phyloP scores from a whole-genome alignment of 2,888 invertebrate species.

The Falcaria lacertinaria region DNA sequence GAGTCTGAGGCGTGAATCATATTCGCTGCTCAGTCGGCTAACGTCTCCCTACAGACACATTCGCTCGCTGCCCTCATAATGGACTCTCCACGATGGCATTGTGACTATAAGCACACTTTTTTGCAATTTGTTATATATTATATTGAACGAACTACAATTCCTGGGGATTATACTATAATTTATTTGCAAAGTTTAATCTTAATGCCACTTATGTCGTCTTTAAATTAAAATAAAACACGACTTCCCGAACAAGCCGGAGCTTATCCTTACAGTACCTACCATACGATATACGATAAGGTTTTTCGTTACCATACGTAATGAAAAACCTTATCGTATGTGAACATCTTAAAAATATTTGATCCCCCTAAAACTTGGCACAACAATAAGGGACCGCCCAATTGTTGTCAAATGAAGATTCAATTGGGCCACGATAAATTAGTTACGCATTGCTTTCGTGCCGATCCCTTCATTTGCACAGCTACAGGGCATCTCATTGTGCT shows the following conservation, averaged over 20 bases:
- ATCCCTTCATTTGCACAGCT: slow-evolving; percentile 62
- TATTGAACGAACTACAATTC: not conserved
- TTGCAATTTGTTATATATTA: not conserved
- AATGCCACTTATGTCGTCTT: too few relatives aligned
- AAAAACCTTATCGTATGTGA: too few relatives aligned
- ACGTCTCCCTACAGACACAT: slow-evolving; percentile 54
- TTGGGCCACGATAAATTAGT: slow-evolving; percentile 61
- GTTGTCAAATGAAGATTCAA: slow-evolving; percentile 77
- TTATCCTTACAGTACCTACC: too few relatives aligned
- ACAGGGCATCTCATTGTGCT: slow-evolving; percentile 37
- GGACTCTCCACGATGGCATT: slow-evolving; percentile 31
- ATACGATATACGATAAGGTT: too few relatives aligned
- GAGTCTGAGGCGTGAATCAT: slow-evolving; percentile 49
- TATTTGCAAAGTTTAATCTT: too few relatives aligned
- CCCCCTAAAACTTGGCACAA: not conserved
- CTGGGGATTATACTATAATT: too few relatives aligned
- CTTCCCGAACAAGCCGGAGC: too few relatives aligned
- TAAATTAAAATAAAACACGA: too few relatives aligned
- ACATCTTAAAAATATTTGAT: too few relatives aligned
- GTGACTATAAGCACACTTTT: slow-evolving; percentile 1
- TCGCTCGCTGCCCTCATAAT: slow-evolving; percentile 37
- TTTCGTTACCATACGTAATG: too few relatives aligned
- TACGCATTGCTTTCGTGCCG: slow-evolving; percentile 28
- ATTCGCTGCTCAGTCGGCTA: slow-evolving; percentile 41
- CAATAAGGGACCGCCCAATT: slow-evolving; percentile 61